Conservation (phyloP, 1,140 invertebrate genomes). For the Drosophila leontia region DNA sequence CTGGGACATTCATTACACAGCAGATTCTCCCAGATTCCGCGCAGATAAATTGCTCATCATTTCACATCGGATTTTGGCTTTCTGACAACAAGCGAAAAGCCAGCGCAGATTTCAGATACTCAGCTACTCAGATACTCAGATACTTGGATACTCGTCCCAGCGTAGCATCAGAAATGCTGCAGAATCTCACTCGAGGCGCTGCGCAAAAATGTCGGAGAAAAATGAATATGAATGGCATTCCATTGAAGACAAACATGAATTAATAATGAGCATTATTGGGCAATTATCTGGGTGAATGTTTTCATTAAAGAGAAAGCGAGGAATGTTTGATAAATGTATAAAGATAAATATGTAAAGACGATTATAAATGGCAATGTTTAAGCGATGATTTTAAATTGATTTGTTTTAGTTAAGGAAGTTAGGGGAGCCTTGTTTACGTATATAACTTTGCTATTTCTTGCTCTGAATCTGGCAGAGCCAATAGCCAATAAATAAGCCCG, state of each 20-base stretch:
- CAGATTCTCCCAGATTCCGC: slow-evolving; percentile 74
- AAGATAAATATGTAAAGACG: background rate
- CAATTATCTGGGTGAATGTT: slow-evolving; percentile 13
- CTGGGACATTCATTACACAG: slow-evolving; percentile 76
- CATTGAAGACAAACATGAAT: slow-evolving; percentile 28
- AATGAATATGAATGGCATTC: slow-evolving; percentile 51
- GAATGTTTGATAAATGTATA: background rate
- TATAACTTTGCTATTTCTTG: no score
- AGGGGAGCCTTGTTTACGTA: no score
- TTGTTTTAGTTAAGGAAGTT: no score
- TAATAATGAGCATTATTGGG: slow-evolving; percentile 25
- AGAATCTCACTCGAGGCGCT: slow-evolving; percentile 14
- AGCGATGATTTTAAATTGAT: background rate
- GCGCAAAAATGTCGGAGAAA: slow-evolving; percentile 5
- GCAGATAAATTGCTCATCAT: slow-evolving; percentile 81
- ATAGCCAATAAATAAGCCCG: slow-evolving; percentile 12
- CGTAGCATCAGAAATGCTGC: slow-evolving; percentile 17
- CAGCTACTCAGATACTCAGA: background rate
- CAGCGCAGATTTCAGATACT: slow-evolving; percentile 25
- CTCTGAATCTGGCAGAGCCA: background rate
- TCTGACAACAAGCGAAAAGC: slow-evolving; percentile 39
- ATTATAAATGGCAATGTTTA: background rate
- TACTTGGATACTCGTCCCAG: background rate
- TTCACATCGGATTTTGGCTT: slow-evolving; percentile 70
- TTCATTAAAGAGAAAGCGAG: background rate